phyloP scores from a whole-genome alignment of 2,113 vertebrate species.

The Bagarius yarrelli region DNA sequence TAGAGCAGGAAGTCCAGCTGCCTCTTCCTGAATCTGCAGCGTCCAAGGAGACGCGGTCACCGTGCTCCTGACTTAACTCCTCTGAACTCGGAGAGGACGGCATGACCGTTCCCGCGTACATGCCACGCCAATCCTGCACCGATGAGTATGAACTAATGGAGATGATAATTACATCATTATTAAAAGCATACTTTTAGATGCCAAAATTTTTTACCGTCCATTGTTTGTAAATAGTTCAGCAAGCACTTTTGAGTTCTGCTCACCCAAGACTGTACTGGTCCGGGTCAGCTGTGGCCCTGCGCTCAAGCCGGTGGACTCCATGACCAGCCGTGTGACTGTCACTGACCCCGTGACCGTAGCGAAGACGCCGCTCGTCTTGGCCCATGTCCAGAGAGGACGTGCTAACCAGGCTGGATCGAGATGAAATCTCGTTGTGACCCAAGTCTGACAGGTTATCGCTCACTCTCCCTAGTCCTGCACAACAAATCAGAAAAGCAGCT shows the following conservation, averaged over 20 bases:
- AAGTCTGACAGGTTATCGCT: conserved; percentile 93
- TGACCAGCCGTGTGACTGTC: conserved; percentile 80
- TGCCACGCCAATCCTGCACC: conserved; percentile 83
- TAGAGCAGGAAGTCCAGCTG: conserved; percentile 98
- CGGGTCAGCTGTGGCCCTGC: conserved; percentile 82
- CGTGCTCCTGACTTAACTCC: conserved; percentile 95
- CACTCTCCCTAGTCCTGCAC: conserved; percentile 80
- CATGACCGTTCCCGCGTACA: conserved; percentile 84
- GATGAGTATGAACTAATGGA: conserved; percentile 82
- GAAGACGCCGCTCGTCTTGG: conserved; percentile 87
- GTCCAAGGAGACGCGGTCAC: conserved; percentile 90
- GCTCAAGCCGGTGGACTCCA: conserved; percentile 80
- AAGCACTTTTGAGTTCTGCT: conserved; percentile 16
- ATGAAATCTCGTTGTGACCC: conserved; percentile 95
- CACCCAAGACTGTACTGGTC: conserved; percentile 96
- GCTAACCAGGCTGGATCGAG: conserved; percentile 94
- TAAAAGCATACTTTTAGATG: neutral
- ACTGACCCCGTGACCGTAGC: conserved; percentile 83
- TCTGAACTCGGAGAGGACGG: conserved; percentile 93
- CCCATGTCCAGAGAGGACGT: conserved; percentile 94
- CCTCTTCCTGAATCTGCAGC: conserved; percentile 96
- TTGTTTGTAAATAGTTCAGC: neutral
- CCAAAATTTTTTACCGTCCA: neutral
- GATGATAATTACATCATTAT: neutral
- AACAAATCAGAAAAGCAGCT: neutral